These are phyloP conservation scores for Hirtodrosophila trivittata DNA, from an alignment of 2,888 invertebrate species.

Conservation along the genomic window DNA sequence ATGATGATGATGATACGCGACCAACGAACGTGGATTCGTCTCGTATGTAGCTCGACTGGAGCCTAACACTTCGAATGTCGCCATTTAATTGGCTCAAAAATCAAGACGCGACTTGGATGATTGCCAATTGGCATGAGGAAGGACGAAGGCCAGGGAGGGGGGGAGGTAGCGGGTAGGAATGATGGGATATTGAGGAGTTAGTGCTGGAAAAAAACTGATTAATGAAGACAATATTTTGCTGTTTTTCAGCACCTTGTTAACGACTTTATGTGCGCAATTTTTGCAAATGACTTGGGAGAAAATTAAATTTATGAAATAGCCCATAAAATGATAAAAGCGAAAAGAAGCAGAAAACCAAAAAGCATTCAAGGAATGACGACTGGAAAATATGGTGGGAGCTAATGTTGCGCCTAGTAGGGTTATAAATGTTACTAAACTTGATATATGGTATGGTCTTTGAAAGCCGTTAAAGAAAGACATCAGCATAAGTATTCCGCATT, in stretches of 20 bases:
- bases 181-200: no score
- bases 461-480: slow-evolving; percentile 22
- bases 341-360: background rate
- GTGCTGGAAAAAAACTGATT: slow-evolving; percentile 46
- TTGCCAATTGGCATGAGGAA: slow-evolving; percentile 29
- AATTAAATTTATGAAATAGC: slow-evolving; percentile 65
- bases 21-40: no score
- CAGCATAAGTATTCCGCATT: background rate
- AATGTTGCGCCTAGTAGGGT: slow-evolving; percentile 29
- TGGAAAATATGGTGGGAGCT: slow-evolving; percentile 24
- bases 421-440: slow-evolving; percentile 57
- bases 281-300: slow-evolving; percentile 43
- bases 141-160: background rate
- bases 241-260: slow-evolving; percentile 54
- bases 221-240: slow-evolving; percentile 53
- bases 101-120: slow-evolving; percentile 53
- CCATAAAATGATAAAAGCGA: slow-evolving; percentile 50
- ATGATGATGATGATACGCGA: no score
- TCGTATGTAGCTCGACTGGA: background rate
- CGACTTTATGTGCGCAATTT: slow-evolving; percentile 48
- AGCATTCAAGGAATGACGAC: slow-evolving; percentile 17
- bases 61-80: slow-evolving; percentile 51
- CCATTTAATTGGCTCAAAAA: slow-evolving; percentile 73
- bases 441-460: slow-evolving; percentile 35
- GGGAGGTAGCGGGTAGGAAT: slow-evolving; percentile 7